These are phyloP conservation scores for Tapirus indicus DNA, from an alignment of 2,797 vertebrate species.

Conservation along the genomic window DNA sequence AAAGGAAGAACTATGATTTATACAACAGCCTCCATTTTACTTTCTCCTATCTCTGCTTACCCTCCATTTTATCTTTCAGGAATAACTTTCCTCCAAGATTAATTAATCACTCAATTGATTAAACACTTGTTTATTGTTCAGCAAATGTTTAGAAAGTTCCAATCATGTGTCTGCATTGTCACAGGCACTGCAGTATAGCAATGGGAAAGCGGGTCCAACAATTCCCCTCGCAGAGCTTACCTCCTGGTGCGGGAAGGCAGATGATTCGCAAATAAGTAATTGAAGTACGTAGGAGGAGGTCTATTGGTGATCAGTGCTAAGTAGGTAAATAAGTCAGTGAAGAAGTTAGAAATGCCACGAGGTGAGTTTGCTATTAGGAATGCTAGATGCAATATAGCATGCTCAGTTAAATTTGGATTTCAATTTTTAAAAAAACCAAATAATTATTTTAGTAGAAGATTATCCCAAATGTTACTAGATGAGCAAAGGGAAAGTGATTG, in stretches of 20 bases:
- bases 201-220: not conserved
- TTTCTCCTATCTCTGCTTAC: not conserved
- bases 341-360: not conserved
- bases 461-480: not conserved
- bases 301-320: not conserved
- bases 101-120: not conserved
- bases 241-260: not conserved
- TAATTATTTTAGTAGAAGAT: not conserved
- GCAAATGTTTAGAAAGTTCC: not conserved
- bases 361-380: not conserved
- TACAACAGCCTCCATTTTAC: conserved; percentile 22
- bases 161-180: not conserved
- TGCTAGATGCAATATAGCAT: not conserved
- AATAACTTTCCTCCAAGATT: not conserved
- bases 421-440: not conserved
- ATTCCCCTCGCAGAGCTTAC: not conserved
- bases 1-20: not conserved
- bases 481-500: not conserved
- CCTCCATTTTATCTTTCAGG: not conserved
- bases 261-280: not conserved
- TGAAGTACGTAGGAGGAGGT: not conserved
- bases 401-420: conserved; percentile 31
- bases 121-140: not conserved
- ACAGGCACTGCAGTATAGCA: not conserved
- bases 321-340: not conserved